Percentiles rank a stretch among this genome's conserved stretches.
Conservation (phyloP, 2,113 vertebrate species). For the Sakesphorus luctuosus region DNA sequence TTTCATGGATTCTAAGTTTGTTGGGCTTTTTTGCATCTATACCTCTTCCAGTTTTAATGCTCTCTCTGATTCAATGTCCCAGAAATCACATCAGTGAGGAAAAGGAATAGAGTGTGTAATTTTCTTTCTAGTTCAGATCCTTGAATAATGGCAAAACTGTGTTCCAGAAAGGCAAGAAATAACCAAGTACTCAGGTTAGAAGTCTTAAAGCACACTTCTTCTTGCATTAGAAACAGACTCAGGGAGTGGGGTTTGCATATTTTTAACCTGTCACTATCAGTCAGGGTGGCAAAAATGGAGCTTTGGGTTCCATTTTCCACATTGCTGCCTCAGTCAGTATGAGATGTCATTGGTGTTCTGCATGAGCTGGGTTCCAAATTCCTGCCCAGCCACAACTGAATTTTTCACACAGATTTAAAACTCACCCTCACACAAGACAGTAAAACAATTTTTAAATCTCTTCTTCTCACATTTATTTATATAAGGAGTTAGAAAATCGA, state of each 20-base stretch:
- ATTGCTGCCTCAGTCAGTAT: accelerated
- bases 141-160: neutral
- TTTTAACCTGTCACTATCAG: neutral
- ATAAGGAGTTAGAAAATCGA: neutral
- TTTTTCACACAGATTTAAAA: neutral
- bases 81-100: neutral
- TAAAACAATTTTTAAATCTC: neutral
- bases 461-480: neutral
- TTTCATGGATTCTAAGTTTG: neutral
- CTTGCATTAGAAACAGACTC: neutral
- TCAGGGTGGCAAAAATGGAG: neutral
- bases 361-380: neutral
- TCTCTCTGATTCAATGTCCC: neutral
- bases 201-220: neutral
- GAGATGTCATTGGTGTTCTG: neutral
- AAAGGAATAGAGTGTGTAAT: neutral
- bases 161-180: neutral
- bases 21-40: neutral
- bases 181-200: neutral
- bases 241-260: neutral
- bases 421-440: neutral
- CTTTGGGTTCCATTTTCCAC: neutral
- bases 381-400: neutral
- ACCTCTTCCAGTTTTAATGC: neutral
- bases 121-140: neutral